These are phyloP conservation scores for Drosophila sturtevanti DNA, from an alignment of 1,140 invertebrate genomes.

Conservation along the genomic window DNA sequence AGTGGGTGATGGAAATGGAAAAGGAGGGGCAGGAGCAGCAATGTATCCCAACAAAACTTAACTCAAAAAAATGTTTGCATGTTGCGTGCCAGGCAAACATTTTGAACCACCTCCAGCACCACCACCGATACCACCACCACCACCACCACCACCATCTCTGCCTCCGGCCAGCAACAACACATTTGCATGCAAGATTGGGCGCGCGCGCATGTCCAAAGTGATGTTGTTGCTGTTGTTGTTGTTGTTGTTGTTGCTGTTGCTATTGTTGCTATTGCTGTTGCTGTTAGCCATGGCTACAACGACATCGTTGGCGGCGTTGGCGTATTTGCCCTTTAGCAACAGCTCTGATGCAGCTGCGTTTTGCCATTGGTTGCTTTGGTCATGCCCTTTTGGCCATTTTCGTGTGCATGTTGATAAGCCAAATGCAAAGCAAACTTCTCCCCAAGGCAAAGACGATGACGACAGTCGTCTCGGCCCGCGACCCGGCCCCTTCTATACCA, in stretches of 20 bases:
- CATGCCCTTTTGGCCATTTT: constrained; percentile 75
- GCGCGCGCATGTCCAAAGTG: constrained; percentile 75
- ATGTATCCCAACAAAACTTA: constrained; percentile 50
- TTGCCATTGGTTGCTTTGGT: constrained; percentile 73
- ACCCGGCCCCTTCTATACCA: too few species aligned
- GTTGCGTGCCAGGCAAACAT: constrained; percentile 78
- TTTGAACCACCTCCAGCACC: constrained; percentile 45
- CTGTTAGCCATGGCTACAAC: constrained; percentile 48
- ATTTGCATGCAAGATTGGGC: constrained; percentile 79
- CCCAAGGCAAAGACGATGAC: constrained; percentile 34
- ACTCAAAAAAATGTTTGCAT: constrained; percentile 80
- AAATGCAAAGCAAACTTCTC: constrained; percentile 58
- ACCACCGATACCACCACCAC: constrained; percentile 10
- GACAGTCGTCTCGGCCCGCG: not conserved
- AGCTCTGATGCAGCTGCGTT: constrained; percentile 46
- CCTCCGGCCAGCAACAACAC: constrained; percentile 20
- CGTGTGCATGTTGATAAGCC: constrained; percentile 75
- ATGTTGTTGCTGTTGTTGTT: constrained; percentile 41
- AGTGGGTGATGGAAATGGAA: not conserved
- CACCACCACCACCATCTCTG: not conserved
- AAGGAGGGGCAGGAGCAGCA: constrained; percentile 21
- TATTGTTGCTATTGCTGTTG: constrained; percentile 39
- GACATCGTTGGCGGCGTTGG: constrained; percentile 44
- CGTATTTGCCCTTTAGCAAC: constrained; percentile 53
- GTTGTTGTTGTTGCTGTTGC: constrained; percentile 44